Percentiles rank a stretch among this genome's conserved stretches.
phyloP scores from a whole-genome alignment of 1,140 invertebrate genomes.

The Asbolus verrucosus region DNA sequence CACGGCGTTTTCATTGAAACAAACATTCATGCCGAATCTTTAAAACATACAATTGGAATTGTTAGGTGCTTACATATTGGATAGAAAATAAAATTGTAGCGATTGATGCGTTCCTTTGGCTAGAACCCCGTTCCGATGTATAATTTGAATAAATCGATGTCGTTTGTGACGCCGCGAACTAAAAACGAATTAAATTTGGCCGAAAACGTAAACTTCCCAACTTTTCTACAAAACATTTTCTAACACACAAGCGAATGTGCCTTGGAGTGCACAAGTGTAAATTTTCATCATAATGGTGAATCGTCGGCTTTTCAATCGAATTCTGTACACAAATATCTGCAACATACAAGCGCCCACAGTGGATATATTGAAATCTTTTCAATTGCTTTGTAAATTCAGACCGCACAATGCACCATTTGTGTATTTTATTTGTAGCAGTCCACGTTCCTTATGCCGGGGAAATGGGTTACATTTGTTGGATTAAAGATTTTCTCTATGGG shows the following conservation, averaged over 20 bases:
- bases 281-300: conserved; percentile 64
- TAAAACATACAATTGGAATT: conserved; percentile 14
- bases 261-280: conserved; percentile 66
- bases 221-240: conserved; percentile 55
- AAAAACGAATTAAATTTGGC: conserved; percentile 62
- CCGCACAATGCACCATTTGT: conserved; percentile 62
- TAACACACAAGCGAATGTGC: conserved; percentile 56
- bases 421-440: conserved; percentile 64
- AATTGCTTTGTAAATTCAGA: conserved; percentile 65
- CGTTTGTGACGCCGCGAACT: conserved; percentile 11
- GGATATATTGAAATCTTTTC: conserved; percentile 65
- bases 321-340: conserved; percentile 48
- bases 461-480: conserved; percentile 63
- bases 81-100: no score
- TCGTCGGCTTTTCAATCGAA: conserved; percentile 51
- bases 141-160: conserved; percentile 33
- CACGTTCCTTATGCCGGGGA: conserved; percentile 59
- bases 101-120: conserved; percentile 6
- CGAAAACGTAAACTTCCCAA: conserved; percentile 61
- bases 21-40: no score
- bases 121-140: conserved; percentile 12
- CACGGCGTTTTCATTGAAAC: no score
- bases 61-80: no score
- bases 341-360: conserved; percentile 61
- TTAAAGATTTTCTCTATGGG: conserved; percentile 60